These are phyloP conservation scores for Anastatus disparis DNA, from an alignment of 1,140 invertebrate species.

Conservation along the genomic window DNA sequence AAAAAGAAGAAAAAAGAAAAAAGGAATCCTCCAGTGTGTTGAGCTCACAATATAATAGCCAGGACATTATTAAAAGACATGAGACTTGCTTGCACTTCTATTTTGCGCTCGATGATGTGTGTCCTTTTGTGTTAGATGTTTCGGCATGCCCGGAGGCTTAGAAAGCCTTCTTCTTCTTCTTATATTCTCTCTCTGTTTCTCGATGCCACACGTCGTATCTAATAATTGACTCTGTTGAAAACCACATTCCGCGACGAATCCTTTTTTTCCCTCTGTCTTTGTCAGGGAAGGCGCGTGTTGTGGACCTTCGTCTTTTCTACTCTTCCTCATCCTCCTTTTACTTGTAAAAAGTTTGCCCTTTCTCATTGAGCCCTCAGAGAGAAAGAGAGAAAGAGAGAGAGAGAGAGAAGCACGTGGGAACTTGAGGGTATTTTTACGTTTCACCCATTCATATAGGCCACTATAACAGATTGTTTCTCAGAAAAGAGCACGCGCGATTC, in stretches of 20 bases:
- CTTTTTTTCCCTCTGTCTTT: constrained; percentile 41
- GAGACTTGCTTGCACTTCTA: constrained; percentile 5
- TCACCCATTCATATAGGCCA: constrained; percentile 64
- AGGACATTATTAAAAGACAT: constrained; percentile 28
- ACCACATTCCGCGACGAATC: constrained; percentile 67
- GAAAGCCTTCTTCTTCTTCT: not conserved
- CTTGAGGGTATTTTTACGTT: constrained; percentile 64
- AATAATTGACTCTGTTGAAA: constrained; percentile 68
- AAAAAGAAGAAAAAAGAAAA: too few relatives aligned
- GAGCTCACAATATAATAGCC: constrained; percentile 22
- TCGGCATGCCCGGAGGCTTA: not conserved
- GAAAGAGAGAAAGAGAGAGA: too few relatives aligned
- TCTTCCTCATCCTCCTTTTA: constrained; percentile 41
- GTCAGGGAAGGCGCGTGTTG: constrained; percentile 50
- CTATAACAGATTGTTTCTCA: constrained; percentile 66
- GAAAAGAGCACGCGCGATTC: constrained; percentile 50
- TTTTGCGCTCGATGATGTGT: constrained; percentile 16
- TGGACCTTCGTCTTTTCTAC: constrained; percentile 44
- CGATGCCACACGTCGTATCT: constrained; percentile 55
- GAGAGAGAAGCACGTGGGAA: constrained; percentile 53
- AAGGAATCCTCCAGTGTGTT: too few relatives aligned
- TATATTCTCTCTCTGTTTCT: not conserved
- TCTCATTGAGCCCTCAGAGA: constrained; percentile 54
- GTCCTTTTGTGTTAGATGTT: constrained; percentile 23
- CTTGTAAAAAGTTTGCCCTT: constrained; percentile 43